These are phyloP conservation scores for Propithecus deckenii DNA, from an alignment of 2,797 vertebrate species.

Conservation along the genomic window DNA sequence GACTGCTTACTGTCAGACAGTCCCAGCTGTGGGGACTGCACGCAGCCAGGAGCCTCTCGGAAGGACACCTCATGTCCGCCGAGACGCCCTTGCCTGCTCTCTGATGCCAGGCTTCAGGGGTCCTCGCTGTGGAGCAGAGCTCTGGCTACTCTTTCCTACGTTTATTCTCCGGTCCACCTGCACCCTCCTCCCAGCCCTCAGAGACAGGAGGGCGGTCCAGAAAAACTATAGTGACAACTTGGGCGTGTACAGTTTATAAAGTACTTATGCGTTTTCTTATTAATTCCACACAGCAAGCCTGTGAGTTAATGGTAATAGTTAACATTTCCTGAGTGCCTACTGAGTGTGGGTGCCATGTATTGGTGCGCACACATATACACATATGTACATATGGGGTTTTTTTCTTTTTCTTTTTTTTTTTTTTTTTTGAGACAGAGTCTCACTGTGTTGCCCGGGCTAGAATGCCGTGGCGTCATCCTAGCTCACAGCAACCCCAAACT, in stretches of 20 bases:
- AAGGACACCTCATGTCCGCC: background rate
- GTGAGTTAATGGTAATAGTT: background rate
- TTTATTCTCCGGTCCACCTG: background rate
- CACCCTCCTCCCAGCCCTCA: background rate
- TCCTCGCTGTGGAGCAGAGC: background rate
- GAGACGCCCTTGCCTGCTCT: background rate
- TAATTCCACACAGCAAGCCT: background rate
- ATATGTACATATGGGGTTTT: background rate
- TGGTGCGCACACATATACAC: background rate
- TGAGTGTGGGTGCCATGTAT: background rate
- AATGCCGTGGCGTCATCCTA: no score
- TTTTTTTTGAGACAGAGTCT: no score
- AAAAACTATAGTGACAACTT: background rate
- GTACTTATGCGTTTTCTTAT: background rate
- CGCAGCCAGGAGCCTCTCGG: background rate
- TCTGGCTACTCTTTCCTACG: background rate
- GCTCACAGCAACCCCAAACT: no score
- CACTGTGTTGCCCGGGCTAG: no score
- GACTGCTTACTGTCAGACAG: background rate
- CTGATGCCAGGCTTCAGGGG: background rate
- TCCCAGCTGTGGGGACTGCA: background rate
- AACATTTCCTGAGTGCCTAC: background rate
- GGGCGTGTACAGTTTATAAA: background rate
- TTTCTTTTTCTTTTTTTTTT: no score
- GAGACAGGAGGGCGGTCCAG: background rate